Evolutionary conservation across 2,113 vertebrate genomes (phyloP), one percentile per base, ranked within the genome.

Genomic region (Amblyornis subalaris): DNA sequence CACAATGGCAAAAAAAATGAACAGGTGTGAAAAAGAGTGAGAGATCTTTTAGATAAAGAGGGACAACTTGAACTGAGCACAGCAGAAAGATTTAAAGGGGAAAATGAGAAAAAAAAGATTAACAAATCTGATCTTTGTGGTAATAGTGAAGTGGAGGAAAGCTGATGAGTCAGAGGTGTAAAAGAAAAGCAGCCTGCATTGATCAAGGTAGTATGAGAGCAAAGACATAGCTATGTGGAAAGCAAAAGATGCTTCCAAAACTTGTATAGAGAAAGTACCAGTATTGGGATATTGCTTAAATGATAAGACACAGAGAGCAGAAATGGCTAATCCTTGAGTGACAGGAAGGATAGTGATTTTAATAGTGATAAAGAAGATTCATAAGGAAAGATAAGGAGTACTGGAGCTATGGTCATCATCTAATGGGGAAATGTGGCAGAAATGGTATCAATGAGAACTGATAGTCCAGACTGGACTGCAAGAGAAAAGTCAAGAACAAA

Each of bases 91-190:
- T 58, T 61, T 53, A 62, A 33, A 54, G 12, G 58, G 44, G 35
- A 61, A 89, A 94, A 54, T 3, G 17, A 66, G 42, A 71, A 35
- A 66, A 82, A 82, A 50, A 70, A 57, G 8, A 90, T 60, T 55
- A 75, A 86, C 70, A 76, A 50, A 74, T 93, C 12, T 67, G 26
- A 36, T 83, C 16, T 76, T 77, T 89, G 58, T 53, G 33, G 47
- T 50, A 88, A 51, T 18, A 75, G 29, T 35, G 36, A 90, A 53
- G 48, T 83, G 24, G 64, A 74, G 38, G 86, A 85, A 88, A 88
- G 66, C 13, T 61, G 55, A 65, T 48, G 36, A 54, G 54, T 86
- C 90, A 87, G 60, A 85, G 24, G 40, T 8, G 7, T 18, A 45
- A 80, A 93, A 80, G 14, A 54, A 93, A 90, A 74, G 22, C 51